A percentile compares a stretch with the other conserved stretches of the same genome.
Evolutionary conservation across 2,797 vertebrate species (phyloP).

Genomic region (Synaphobranchus kaupii): DNA sequence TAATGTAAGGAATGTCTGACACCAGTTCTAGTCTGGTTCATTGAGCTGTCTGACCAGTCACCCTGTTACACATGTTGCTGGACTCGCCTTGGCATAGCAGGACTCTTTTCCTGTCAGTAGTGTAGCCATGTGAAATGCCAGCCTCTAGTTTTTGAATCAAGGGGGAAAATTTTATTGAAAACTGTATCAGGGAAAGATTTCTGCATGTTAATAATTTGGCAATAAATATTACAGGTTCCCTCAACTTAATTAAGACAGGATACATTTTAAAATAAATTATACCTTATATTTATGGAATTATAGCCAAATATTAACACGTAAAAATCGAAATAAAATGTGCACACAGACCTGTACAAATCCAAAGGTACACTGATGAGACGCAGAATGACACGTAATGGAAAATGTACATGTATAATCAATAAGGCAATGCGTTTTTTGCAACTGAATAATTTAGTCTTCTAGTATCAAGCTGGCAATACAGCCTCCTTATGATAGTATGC

Average conservation of each 20-base stretch:
- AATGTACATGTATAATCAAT: neutral
- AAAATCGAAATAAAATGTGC: neutral
- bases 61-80: neutral
- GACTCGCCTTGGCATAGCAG: neutral
- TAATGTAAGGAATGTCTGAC: neutral
- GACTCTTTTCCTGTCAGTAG: neutral
- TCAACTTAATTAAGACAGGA: neutral
- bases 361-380: neutral
- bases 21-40: constrained; percentile 5
- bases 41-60: neutral
- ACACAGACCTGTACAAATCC: neutral
- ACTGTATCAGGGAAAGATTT: neutral
- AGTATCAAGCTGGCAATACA: no score
- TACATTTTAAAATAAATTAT: neutral
- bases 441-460: no score
- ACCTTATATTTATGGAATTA: neutral
- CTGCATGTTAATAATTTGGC: neutral
- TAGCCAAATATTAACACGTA: neutral
- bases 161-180: neutral
- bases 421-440: no score
- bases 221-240: neutral
- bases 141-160: neutral
- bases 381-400: no score
- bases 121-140: neutral
- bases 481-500: no score